Conservation (phyloP, 2,888 invertebrate genomes). For the Icerya purchasi region DNA sequence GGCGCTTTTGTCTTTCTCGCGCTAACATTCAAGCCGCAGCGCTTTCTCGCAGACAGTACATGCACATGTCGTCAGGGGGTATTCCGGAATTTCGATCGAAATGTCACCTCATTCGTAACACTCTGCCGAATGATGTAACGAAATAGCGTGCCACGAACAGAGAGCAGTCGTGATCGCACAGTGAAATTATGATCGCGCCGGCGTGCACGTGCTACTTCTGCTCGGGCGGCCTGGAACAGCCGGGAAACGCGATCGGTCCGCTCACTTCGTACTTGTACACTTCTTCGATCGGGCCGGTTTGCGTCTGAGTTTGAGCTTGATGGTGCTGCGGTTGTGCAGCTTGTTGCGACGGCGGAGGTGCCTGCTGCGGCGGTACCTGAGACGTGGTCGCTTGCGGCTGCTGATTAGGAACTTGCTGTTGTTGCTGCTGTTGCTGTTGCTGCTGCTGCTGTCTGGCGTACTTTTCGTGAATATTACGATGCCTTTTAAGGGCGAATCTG, state of each 20-base stretch:
- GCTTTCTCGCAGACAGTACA: no score
- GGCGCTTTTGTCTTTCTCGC: no score
- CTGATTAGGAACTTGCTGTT: slow-evolving; percentile 18
- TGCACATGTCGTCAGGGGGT: no score
- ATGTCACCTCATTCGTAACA: no score
- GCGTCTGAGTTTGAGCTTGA: slow-evolving; percentile 11
- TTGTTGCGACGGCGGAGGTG: slow-evolving; percentile 13
- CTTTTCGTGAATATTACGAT: slow-evolving; percentile 70
- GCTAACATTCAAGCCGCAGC: neutral
- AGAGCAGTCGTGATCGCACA: no score
- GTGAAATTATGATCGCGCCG: no score
- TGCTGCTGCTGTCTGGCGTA: slow-evolving; percentile 33
- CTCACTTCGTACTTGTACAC: slow-evolving; percentile 22
- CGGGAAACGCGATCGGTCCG: slow-evolving; percentile 22
- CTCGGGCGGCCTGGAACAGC: slow-evolving; percentile 21
- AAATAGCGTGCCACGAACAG: no score
- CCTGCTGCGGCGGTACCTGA: slow-evolving; percentile 5
- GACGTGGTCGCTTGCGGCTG: neutral
- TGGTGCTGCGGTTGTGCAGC: slow-evolving; percentile 14
- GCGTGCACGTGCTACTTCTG: slow-evolving; percentile 13
- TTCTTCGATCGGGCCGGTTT: slow-evolving; percentile 13
- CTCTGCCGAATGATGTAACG: no score
- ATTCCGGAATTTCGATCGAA: no score
- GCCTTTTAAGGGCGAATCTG: slow-evolving; percentile 64
- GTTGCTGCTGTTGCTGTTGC: slow-evolving; percentile 19